Evolutionary conservation across 1,140 invertebrate species (phyloP).

Genomic region (Drosophila nikananu): DNA sequence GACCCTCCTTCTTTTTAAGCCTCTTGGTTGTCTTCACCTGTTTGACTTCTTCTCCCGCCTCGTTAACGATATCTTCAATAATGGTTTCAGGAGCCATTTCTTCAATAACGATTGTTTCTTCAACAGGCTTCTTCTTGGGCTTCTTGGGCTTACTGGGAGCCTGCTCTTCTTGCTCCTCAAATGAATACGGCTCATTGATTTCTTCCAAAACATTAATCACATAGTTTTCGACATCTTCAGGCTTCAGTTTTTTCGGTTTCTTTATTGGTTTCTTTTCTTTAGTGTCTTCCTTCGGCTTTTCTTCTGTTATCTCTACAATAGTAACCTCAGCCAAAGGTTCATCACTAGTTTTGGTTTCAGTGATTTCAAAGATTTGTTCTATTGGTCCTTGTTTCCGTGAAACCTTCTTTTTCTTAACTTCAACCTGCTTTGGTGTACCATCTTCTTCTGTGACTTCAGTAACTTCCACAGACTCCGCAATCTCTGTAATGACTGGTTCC

Average conservation of each 20-base stretch:
- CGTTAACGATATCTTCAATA: slow-evolving; percentile 79
- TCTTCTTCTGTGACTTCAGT: slow-evolving; percentile 29
- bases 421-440: slow-evolving; percentile 46
- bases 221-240: slow-evolving; percentile 48
- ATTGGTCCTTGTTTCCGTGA: slow-evolving; percentile 55
- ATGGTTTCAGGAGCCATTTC: slow-evolving; percentile 79
- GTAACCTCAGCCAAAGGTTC: slow-evolving; percentile 29
- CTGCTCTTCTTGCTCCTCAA: slow-evolving; percentile 47
- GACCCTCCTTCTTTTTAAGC: slow-evolving; percentile 76
- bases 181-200: slow-evolving; percentile 52
- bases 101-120: slow-evolving; percentile 73
- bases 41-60: slow-evolving; percentile 79
- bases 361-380: slow-evolving; percentile 63
- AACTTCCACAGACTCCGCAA: slow-evolving; percentile 29
- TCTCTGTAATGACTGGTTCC: slow-evolving; percentile 53
- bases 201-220: slow-evolving; percentile 51
- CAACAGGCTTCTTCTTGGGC: slow-evolving; percentile 50
- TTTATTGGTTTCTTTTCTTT: slow-evolving; percentile 38
- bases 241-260: slow-evolving; percentile 62
- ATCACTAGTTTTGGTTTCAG: slow-evolving; percentile 31
- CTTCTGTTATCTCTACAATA: slow-evolving; percentile 17
- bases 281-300: background rate
- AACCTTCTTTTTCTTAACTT: slow-evolving; percentile 60
- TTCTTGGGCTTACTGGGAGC: slow-evolving; percentile 66
- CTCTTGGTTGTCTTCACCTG: slow-evolving; percentile 81